These are phyloP conservation scores for Hirtodrosophila confusa DNA, from an alignment of 2,888 invertebrate genomes.

Conservation along the genomic window DNA sequence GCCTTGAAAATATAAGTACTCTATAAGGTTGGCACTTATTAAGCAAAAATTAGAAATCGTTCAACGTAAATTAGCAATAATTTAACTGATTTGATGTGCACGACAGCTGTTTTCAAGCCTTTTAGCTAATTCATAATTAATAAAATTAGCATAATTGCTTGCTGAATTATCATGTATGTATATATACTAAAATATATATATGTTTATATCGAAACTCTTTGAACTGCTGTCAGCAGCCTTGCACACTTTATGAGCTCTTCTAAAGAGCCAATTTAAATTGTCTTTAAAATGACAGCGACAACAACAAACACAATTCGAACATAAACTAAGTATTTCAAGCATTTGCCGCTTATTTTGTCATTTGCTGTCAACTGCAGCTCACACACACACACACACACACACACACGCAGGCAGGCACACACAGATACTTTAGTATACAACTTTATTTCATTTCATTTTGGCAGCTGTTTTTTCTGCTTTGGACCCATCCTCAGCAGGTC, in stretches of 20 bases:
- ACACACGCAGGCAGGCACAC: slow-evolving; percentile 5
- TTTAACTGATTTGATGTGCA: slow-evolving; percentile 5
- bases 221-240: slow-evolving; percentile 8
- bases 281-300: slow-evolving; percentile 50
- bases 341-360: slow-evolving; percentile 75
- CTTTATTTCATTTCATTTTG: slow-evolving; percentile 70
- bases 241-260: slow-evolving; percentile 21
- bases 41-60: slow-evolving; percentile 26
- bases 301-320: slow-evolving; percentile 38
- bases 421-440: slow-evolving; percentile 52
- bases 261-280: slow-evolving; percentile 37
- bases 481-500: slow-evolving; percentile 60
- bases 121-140: not conserved
- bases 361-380: slow-evolving; percentile 68
- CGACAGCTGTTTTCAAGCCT: slow-evolving; percentile 10
- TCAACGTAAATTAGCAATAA: slow-evolving; percentile 27
- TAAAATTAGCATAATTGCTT: not conserved
- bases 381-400: slow-evolving; percentile 38
- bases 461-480: slow-evolving; percentile 59
- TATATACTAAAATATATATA: not conserved
- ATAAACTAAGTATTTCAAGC: slow-evolving; percentile 64
- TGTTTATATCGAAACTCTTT: not conserved
- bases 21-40: not conserved
- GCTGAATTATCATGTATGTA: not conserved
- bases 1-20: too few relatives aligned